Evolutionary conservation across 2,888 invertebrate species (phyloP).

Genomic region (Tetramorium bicarinatum): DNA sequence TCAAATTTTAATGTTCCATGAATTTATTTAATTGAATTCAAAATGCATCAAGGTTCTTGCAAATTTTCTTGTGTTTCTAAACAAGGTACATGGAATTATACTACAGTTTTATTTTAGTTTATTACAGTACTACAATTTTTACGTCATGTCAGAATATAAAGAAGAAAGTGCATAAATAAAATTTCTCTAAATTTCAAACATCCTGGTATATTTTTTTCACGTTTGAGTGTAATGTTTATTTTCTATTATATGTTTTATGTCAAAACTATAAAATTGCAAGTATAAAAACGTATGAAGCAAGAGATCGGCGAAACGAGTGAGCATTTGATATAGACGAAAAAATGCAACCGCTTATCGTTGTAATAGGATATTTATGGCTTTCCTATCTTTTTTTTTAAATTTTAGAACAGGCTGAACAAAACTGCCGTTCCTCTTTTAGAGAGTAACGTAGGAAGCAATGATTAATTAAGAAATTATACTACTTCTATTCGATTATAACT

Average conservation of each 20-base stretch:
- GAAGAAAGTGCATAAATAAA: slow-evolving; percentile 31
- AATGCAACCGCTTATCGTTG: neutral
- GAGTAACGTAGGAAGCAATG: slow-evolving; percentile 6
- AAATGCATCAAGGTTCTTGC: neutral
- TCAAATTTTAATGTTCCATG: neutral
- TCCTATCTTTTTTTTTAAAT: neutral
- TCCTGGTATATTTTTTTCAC: slow-evolving; percentile 56
- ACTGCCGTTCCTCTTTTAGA: neutral
- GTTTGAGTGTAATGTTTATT: slow-evolving; percentile 61
- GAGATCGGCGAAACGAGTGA: slow-evolving; percentile 5
- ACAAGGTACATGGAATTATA: neutral
- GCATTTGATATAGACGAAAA: neutral
- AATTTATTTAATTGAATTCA: neutral
- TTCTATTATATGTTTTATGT: slow-evolving; percentile 55
- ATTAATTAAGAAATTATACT: slow-evolving; percentile 26
- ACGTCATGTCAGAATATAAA: neutral
- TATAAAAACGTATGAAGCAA: slow-evolving; percentile 19
- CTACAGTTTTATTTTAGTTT: neutral
- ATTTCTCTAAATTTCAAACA: slow-evolving; percentile 64
- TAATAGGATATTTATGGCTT: neutral
- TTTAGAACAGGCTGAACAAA: neutral
- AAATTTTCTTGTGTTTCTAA: slow-evolving; percentile 1
- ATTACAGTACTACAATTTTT: no score
- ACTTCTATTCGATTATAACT: slow-evolving; percentile 41
- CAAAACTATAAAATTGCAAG: slow-evolving; percentile 38